These are phyloP conservation scores for Rhingia rostrata DNA, from an alignment of 2,888 invertebrate genomes.

Conservation along the genomic window DNA sequence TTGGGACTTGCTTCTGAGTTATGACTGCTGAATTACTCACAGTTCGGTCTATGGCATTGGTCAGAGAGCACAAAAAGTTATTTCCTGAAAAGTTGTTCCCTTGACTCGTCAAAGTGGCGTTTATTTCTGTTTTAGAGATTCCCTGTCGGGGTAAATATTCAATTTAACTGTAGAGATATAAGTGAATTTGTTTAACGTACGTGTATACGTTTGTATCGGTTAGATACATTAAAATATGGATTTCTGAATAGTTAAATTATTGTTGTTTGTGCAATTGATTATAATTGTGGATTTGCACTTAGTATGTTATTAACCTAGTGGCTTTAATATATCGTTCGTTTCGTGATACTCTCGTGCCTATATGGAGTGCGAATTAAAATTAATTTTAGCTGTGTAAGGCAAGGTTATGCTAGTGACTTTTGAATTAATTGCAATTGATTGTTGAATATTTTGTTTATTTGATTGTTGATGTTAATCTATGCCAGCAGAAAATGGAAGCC, in stretches of 20 bases:
- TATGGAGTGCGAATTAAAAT: not conserved
- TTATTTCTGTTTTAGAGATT: conserved; percentile 69
- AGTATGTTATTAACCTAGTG: conserved; percentile 16
- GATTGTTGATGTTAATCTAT: not conserved
- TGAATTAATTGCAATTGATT: conserved; percentile 16
- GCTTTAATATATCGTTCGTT: conserved; percentile 27
- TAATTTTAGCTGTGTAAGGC: conserved; percentile 14
- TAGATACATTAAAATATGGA: conserved; percentile 6
- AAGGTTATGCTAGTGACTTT: conserved; percentile 26
- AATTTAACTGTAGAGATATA: not conserved
- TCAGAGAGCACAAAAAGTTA: conserved; percentile 42
- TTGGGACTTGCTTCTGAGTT: conserved; percentile 16
- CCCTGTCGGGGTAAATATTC: conserved; percentile 65
- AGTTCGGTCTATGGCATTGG: conserved; percentile 57
- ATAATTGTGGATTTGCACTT: conserved; percentile 52
- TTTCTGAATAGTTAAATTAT: conserved; percentile 14
- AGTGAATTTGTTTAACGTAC: conserved; percentile 1
- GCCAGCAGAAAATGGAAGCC: too few relatives aligned
- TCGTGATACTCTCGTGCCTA: conserved; percentile 11
- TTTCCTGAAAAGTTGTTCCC: conserved; percentile 49
- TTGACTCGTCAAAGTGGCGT: conserved; percentile 61
- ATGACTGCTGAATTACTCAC: conserved; percentile 32
- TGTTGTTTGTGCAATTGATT: conserved; percentile 15
- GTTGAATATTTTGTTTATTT: not conserved
- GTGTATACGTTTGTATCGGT: not conserved